Base-by-base conservation (phyloP, 2,797 vertebrate species). In the Gallinago stenura region DNA sequence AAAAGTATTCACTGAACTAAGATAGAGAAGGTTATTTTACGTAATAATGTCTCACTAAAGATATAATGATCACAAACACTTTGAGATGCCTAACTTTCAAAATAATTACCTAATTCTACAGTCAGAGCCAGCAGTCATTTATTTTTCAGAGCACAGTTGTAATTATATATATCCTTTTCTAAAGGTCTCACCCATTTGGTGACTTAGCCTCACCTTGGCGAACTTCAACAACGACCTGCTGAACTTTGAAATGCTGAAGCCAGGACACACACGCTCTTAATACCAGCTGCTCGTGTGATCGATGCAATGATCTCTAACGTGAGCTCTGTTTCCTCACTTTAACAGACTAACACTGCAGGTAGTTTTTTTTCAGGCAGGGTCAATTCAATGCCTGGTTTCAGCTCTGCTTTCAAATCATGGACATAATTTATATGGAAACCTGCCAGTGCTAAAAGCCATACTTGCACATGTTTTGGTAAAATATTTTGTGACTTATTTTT, bases 301-400 rank as follows among this genome's bases (percentile, higher is more conserved):
- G 0, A 62, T 82, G 85, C 45, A 30, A 37, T 33, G 81, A 89
- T 73, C 89, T 89, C 13, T 58, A 73, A 72, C 65, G 58, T 41
- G 64, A 83, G 83, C 68, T 87, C 69, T 22, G 28, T 26, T 83
- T 66, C 87, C 82, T 53, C 94, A 88, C 71, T 84, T 41, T 15
- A 85, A 81, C 45, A 87, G 46, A 90, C 56, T 51, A 79, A 90
- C 5, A 25, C 39, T 62, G 73, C 57, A 73, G 81, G 39, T 26
- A 10, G 6, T 81, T 61, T 81, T 61, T 81, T 79, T 79, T 45
- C 62, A 90, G 46, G 51, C 61, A 91, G 83, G 82, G 73, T 82
- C 92, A 93, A 51, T 97, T 93, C 87, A 95, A 90, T 90, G 85
- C n/a, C 61, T 79, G 58, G 15, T 88, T 94, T 87, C 83, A 89